Evolutionary conservation across 1,140 invertebrate genomes (phyloP).

Genomic region (Epicauta chinensis): DNA sequence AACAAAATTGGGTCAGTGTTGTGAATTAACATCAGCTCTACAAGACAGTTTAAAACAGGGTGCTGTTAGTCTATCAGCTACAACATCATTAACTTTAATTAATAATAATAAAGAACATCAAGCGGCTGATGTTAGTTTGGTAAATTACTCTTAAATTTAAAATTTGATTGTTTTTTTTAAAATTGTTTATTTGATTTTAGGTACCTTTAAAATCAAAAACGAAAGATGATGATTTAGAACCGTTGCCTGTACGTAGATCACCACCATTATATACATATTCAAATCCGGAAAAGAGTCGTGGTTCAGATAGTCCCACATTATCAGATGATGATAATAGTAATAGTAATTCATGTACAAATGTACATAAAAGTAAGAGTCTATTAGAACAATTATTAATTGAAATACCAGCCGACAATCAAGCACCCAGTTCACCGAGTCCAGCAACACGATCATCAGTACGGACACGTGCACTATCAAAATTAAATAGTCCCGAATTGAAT

Average conservation of each 20-base stretch:
- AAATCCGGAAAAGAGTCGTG: conserved; percentile 56
- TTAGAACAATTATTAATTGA: conserved; percentile 71
- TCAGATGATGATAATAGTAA: conserved; percentile 18
- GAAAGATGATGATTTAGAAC: conserved; percentile 51
- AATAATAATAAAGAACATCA: conserved; percentile 13
- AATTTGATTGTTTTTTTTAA: not conserved
- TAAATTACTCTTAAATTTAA: not conserved
- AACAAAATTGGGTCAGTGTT: conserved; percentile 31
- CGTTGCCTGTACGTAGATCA: conserved; percentile 61
- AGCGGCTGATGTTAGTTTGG: conserved; percentile 19
- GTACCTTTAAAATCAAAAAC: conserved; percentile 6
- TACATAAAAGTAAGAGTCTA: conserved; percentile 50
- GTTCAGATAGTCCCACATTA: conserved; percentile 25
- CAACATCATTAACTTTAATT: conserved; percentile 6
- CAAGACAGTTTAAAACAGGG: conserved; percentile 32
- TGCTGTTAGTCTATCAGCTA: conserved; percentile 11
- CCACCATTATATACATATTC: conserved; percentile 72
- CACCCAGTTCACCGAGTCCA: conserved; percentile 36
- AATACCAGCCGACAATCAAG: conserved; percentile 52
- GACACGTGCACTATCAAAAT: conserved; percentile 62
- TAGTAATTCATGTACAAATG: conserved; percentile 16
- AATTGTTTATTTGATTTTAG: not conserved
- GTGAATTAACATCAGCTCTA: conserved; percentile 34
- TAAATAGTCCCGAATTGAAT: conserved; percentile 61
- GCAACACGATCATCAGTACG: conserved; percentile 46